Percentiles rank a stretch among this genome's conserved stretches.
phyloP scores from a whole-genome alignment of 2,888 invertebrate genomes.

The Drosophila lutescens region DNA sequence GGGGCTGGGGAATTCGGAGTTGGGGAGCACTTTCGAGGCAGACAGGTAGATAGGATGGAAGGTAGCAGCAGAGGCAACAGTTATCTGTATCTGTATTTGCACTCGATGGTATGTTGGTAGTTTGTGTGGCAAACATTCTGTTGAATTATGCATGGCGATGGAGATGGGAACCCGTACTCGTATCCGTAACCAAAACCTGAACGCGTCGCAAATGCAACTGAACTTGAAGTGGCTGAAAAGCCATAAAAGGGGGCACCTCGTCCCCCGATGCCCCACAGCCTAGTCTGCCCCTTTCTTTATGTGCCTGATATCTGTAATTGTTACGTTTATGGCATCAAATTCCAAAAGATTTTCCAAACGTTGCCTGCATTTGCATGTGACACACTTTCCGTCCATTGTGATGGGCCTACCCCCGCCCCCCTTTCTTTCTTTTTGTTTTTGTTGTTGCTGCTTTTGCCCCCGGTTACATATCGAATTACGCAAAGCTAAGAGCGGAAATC shows the following conservation, averaged over 20 bases:
- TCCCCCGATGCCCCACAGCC: not conserved
- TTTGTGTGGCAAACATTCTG: slow-evolving; percentile 57
- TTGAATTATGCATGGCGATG: slow-evolving; percentile 68
- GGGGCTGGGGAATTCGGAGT: slow-evolving; percentile 11
- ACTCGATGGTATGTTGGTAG: slow-evolving; percentile 51
- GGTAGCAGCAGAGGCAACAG: slow-evolving; percentile 37
- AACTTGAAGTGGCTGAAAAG: slow-evolving; percentile 63
- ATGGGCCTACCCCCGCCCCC: slow-evolving; percentile 20
- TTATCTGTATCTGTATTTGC: slow-evolving; percentile 57
- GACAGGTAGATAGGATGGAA: slow-evolving; percentile 55
- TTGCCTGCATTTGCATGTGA: slow-evolving; percentile 71
- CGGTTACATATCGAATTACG: slow-evolving; percentile 64
- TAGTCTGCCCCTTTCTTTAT: slow-evolving; percentile 3
- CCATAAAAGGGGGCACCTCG: slow-evolving; percentile 54
- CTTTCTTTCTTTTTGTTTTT: not conserved
- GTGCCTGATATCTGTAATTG: slow-evolving; percentile 47
- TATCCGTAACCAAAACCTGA: slow-evolving; percentile 45
- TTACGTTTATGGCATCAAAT: slow-evolving; percentile 72
- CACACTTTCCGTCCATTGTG: slow-evolving; percentile 66
- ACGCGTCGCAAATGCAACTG: slow-evolving; percentile 61
- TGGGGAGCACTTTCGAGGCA: slow-evolving; percentile 29
- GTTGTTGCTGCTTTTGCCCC: slow-evolving; percentile 1
- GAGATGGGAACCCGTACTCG: slow-evolving; percentile 29
- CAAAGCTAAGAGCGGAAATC: slow-evolving; percentile 62
- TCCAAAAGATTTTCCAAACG: slow-evolving; percentile 52